Conservation (phyloP, 2,888 invertebrate genomes). For the Pyrrhopygopsis socrates region DNA sequence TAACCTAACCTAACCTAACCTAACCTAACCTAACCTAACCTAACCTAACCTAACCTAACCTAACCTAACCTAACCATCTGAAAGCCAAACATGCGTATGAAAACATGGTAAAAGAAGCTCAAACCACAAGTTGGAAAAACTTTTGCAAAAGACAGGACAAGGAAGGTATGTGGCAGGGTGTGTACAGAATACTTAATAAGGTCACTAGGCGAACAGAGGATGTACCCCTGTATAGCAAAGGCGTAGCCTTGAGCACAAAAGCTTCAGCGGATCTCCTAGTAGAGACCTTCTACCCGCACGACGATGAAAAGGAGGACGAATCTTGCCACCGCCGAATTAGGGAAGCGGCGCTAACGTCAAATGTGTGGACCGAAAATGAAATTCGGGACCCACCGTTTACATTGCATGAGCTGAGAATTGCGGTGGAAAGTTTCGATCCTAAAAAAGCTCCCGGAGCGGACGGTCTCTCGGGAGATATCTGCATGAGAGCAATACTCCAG, state of each 20-base stretch:
- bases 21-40: no score
- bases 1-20: no score
- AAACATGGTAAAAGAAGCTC: no score
- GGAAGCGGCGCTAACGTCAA: not conserved
- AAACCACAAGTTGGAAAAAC: not conserved
- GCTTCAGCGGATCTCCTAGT: not conserved
- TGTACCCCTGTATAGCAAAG: not conserved
- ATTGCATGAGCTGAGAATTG: not conserved
- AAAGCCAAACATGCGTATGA: no score
- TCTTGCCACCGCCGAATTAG: not conserved
- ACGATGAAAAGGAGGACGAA: not conserved
- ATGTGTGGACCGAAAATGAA: no score
- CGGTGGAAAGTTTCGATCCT: slow-evolving; percentile 25
- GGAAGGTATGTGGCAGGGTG: not conserved
- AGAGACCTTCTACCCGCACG: not conserved
- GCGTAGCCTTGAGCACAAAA: not conserved
- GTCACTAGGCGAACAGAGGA: not conserved
- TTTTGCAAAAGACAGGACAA: no score
- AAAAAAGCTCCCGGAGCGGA: slow-evolving; percentile 61
- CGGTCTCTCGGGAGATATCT: slow-evolving; percentile 24
- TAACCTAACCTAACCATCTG: no score
- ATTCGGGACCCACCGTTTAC: no score
- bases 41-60: no score
- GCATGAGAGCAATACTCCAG: not conserved
- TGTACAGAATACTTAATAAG: no score